Evolutionary conservation across 1,140 invertebrate genomes (phyloP), one percentile per base, ranked within the genome.

Genomic region (Ridgeia piscesae): DNA sequence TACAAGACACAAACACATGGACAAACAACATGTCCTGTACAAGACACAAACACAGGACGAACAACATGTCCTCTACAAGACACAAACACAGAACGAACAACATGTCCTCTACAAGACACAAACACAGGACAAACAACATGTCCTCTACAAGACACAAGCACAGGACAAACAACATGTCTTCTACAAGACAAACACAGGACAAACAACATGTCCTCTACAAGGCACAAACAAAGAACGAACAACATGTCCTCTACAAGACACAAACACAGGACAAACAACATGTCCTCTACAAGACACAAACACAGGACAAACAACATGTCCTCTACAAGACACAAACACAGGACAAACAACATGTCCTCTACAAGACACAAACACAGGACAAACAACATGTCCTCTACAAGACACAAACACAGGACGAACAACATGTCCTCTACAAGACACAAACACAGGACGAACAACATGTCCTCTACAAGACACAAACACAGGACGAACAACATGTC

Each of bases 191-290:
- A 89, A n/a, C n/a, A n/a, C n/a, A n/a, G n/a, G n/a, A n/a, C n/a
- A 33, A 34, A 42, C 42, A 42, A 4, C 42, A 42, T 42, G 42
- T 42, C 42, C 42, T 42, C 42, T 42, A 42, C 11, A 42, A 42
- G 98, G 97, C 93, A 99, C 8, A 92, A 92, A 92, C 11, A 42
- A 42, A 98, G 97, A 93, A 99, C 8, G 58, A 92, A 92, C 31
- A 35, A n/a, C 33, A 35, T 35, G 35, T 91, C 91, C 33, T 89
- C 89, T 89, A 34, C 89, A 89, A 33, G n/a, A 42, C 4, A 42
- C 4, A 42, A 42, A 33, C 34, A 34, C 2, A 4, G 11, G 42
- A 42, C 4, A 42, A 42, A 33, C 34, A 34, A 33, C 42, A 42
- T 42, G n/a, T 89, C n/a, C 34, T 89, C n/a, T 89, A 34, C 34